Percentiles rank a stretch among this genome's conserved stretches.
phyloP scores from a whole-genome alignment of 2,113 vertebrate genomes.

The Nothobranchius kuhntae region DNA sequence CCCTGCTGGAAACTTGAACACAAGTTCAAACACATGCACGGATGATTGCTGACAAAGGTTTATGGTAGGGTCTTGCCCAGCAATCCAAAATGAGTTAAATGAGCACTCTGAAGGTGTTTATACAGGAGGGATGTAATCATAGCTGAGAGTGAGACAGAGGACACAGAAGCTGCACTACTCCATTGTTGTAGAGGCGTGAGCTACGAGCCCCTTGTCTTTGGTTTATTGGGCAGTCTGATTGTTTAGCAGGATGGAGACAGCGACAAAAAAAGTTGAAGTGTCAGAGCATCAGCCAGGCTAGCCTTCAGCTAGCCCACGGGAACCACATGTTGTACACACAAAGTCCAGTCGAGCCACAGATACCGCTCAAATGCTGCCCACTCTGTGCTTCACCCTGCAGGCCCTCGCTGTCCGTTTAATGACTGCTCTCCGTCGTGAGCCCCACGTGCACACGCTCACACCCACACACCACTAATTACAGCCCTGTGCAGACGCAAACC shows the following conservation, averaged over 20 bases:
- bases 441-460: constrained; percentile 40
- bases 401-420: constrained; percentile 58
- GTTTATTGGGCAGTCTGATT: background rate
- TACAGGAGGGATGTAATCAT: constrained; percentile 52
- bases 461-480: constrained; percentile 66
- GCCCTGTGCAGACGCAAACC: constrained; percentile 64
- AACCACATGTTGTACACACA: constrained; percentile 38
- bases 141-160: constrained; percentile 32
- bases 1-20: constrained; percentile 23
- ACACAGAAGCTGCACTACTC: constrained; percentile 28
- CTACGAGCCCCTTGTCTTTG: constrained; percentile 21
- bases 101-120: constrained; percentile 63
- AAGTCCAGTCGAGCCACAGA: constrained; percentile 38
- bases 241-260: constrained; percentile 18
- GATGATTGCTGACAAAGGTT: constrained; percentile 55
- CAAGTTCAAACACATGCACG: constrained; percentile 35
- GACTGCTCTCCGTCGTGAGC: constrained; percentile 57
- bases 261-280: constrained; percentile 5
- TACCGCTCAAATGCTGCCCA: constrained; percentile 39
- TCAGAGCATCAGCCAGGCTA: constrained; percentile 33
- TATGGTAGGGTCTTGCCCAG: constrained; percentile 34
- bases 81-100: constrained; percentile 62
- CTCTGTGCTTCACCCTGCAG: constrained; percentile 35
- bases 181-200: constrained; percentile 36
- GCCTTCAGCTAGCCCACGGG: constrained; percentile 27